Evolutionary conservation across 2,113 vertebrate genomes (phyloP).

Genomic region (Nyctereutes procyonoides): DNA sequence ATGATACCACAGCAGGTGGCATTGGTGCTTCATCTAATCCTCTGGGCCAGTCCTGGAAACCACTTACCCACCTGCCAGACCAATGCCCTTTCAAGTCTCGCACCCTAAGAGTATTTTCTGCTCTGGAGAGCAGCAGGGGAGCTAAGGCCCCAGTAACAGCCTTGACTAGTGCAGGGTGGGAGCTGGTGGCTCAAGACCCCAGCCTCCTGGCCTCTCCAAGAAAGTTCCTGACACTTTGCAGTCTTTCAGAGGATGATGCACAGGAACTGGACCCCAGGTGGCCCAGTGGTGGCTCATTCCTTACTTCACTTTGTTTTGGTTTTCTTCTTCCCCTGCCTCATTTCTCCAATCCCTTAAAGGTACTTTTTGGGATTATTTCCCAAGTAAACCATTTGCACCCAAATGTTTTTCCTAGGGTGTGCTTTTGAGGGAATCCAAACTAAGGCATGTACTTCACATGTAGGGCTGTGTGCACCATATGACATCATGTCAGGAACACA

Average conservation of each 20-base stretch:
- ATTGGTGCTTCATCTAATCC: neutral
- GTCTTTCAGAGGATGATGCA: neutral
- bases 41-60: neutral
- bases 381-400: neutral
- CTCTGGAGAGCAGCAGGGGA: neutral
- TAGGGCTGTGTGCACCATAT: neutral
- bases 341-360: neutral
- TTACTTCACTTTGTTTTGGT: neutral
- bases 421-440: neutral
- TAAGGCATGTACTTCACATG: neutral
- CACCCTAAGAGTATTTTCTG: neutral
- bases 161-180: neutral
- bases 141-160: neutral
- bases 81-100: neutral
- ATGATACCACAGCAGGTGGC: neutral
- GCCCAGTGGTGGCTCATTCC: neutral
- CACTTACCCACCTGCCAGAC: neutral
- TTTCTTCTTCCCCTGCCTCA: neutral
- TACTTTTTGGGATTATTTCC: neutral
- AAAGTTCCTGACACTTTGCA: neutral
- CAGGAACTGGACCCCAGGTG: neutral
- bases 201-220: neutral
- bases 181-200: neutral
- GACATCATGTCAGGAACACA: neutral
- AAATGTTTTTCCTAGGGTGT: neutral